Percentiles rank a stretch among this genome's conserved stretches.
phyloP scores from a whole-genome alignment of 1,140 invertebrate species.

The Tetramorium simillimum region DNA sequence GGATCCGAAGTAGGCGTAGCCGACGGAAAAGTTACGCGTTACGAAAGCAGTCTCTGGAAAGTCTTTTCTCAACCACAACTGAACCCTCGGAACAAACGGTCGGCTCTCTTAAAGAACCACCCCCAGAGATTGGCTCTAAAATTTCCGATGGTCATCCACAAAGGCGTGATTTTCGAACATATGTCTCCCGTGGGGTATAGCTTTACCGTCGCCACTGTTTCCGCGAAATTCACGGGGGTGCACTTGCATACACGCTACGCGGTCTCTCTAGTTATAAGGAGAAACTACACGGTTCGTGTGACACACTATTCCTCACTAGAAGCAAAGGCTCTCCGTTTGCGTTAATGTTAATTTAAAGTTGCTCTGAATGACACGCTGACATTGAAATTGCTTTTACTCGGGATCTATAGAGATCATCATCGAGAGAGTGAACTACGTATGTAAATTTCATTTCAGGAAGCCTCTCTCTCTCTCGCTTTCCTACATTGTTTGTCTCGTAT shows the following conservation, averaged over 20 bases:
- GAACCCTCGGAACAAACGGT: constrained; percentile 46
- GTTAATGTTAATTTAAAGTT: constrained; percentile 22
- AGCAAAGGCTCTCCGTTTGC: not conserved
- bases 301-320: not conserved
- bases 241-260: not conserved
- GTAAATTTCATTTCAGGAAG: constrained; percentile 49
- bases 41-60: constrained; percentile 67
- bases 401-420: constrained; percentile 42
- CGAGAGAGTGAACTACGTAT: constrained; percentile 50
- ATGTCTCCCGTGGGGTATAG: constrained; percentile 61
- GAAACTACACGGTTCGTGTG: not conserved
- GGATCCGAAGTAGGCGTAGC: constrained; percentile 64
- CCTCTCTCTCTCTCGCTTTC: not conserved
- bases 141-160: constrained; percentile 65
- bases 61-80: constrained; percentile 59
- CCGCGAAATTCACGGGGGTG: constrained; percentile 41
- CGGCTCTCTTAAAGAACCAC: constrained; percentile 52
- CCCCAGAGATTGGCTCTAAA: constrained; percentile 72
- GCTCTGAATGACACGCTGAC: constrained; percentile 6
- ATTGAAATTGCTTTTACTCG: constrained; percentile 7
- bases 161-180: constrained; percentile 69
- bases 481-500: constrained; percentile 27
- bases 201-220: constrained; percentile 56
- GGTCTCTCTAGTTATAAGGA: constrained; percentile 20
- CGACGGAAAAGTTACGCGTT: constrained; percentile 63